Percentiles rank a stretch among this genome's conserved stretches.
Evolutionary conservation across 2,888 invertebrate genomes (phyloP).

Genomic region (Drosophila pseudotakahashii): DNA sequence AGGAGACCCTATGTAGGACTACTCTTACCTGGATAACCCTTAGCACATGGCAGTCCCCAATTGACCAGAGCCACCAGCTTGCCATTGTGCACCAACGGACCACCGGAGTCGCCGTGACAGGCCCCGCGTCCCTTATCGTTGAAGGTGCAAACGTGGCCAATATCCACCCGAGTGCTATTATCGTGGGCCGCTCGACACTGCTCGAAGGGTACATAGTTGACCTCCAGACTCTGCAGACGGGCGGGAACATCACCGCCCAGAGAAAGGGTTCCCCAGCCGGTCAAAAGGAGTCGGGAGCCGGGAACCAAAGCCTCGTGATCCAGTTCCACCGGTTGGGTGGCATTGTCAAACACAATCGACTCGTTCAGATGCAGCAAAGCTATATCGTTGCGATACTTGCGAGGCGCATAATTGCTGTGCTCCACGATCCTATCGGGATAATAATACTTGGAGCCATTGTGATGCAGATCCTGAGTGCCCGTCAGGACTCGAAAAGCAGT

Average conservation of each 20-base stretch:
- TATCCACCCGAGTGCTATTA: constrained; percentile 85
- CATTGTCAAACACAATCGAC: constrained; percentile 85
- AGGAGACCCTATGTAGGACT: too few species aligned
- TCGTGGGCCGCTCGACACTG: constrained; percentile 86
- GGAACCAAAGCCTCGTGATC: constrained; percentile 75
- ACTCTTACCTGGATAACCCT: constrained; percentile 79
- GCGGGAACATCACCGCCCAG: constrained; percentile 85
- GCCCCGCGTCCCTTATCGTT: constrained; percentile 86
- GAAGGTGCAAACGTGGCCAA: constrained; percentile 87
- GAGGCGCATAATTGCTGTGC: constrained; percentile 78
- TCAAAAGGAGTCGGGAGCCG: constrained; percentile 85
- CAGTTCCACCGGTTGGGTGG: constrained; percentile 86
- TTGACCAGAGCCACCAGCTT: constrained; percentile 81
- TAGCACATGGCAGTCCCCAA: constrained; percentile 83
- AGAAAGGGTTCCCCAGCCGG: constrained; percentile 87
- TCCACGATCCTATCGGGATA: constrained; percentile 71
- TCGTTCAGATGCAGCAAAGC: constrained; percentile 87
- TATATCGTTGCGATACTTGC: constrained; percentile 86
- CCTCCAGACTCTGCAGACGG: constrained; percentile 86
- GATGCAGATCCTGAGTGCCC: constrained; percentile 75
- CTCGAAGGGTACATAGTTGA: constrained; percentile 86
- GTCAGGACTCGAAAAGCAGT: constrained; percentile 70
- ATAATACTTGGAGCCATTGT: constrained; percentile 71
- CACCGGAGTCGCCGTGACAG: constrained; percentile 82
- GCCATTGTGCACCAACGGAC: constrained; percentile 80